These are phyloP conservation scores for Struthio camelus DNA, from an alignment of 2,113 vertebrate species.

Conservation along the genomic window DNA sequence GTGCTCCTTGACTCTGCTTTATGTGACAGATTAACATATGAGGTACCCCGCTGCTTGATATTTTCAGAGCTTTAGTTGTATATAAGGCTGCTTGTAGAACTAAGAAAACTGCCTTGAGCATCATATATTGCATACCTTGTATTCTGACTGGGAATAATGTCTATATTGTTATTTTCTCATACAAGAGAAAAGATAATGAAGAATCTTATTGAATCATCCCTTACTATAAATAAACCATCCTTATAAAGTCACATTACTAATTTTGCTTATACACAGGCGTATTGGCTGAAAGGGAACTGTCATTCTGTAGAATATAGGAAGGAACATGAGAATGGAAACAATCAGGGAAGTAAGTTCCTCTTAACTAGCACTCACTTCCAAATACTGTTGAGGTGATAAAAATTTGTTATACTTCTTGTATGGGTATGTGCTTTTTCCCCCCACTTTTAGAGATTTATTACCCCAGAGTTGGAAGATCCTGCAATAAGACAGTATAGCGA, in stretches of 20 bases:
- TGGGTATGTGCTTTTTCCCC: not conserved
- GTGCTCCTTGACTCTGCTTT: not conserved
- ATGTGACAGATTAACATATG: not conserved
- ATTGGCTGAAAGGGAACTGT: not conserved
- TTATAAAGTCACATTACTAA: not conserved
- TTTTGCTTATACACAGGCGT: not conserved
- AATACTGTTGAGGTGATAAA: not conserved
- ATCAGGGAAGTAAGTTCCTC: rapidly evolving
- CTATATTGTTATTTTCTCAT: not conserved
- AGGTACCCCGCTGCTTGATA: not conserved
- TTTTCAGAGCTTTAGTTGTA: not conserved
- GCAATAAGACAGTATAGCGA: not conserved
- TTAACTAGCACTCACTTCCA: not conserved
- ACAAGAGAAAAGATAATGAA: not conserved
- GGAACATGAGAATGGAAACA: not conserved
- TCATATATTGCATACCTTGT: not conserved
- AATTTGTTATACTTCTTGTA: not conserved
- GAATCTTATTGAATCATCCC: not conserved
- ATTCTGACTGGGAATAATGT: not conserved
- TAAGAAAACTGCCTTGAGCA: not conserved
- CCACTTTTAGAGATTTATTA: not conserved
- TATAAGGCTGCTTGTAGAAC: not conserved
- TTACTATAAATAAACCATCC: not conserved
- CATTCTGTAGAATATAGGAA: not conserved
- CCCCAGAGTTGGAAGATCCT: not conserved